Percentiles rank a stretch among this genome's conserved stretches.
These are phyloP conservation scores for Arctia plantaginis DNA, from an alignment of 2,888 invertebrate genomes.

Conservation along the genomic window DNA sequence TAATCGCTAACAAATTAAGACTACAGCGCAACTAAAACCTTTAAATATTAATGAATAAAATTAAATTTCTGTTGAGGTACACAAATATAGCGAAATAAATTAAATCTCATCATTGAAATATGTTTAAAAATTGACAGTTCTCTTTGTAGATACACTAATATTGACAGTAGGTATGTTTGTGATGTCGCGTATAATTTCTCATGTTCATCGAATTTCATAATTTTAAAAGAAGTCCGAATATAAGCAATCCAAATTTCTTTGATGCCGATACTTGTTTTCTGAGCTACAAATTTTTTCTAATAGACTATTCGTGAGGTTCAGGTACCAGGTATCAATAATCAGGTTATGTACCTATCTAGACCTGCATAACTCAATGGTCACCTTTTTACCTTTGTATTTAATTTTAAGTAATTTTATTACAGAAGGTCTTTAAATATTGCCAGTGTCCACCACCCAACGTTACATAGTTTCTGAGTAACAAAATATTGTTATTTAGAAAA, in stretches of 20 bases:
- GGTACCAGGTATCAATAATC: too few relatives aligned
- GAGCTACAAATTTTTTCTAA: background rate
- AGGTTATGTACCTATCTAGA: too few relatives aligned
- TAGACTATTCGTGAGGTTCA: background rate
- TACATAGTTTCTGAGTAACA: too few relatives aligned
- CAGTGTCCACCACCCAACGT: too few relatives aligned
- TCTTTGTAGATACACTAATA: background rate
- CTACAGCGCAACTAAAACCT: background rate
- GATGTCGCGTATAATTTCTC: background rate
- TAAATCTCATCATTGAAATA: background rate
- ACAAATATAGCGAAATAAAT: background rate
- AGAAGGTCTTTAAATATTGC: too few relatives aligned
- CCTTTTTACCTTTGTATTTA: too few relatives aligned
- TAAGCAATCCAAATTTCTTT: background rate
- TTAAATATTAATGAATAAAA: background rate
- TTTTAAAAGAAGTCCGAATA: background rate
- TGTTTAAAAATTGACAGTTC: background rate
- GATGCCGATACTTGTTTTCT: background rate
- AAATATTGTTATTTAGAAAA: too few relatives aligned
- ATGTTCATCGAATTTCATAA: background rate
- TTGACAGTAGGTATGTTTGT: background rate
- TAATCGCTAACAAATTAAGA: slow-evolving; percentile 34
- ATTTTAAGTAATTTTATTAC: too few relatives aligned
- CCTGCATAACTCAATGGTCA: too few relatives aligned
- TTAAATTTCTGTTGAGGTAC: background rate